A percentile compares a stretch with the other conserved stretches of the same genome.
These are phyloP conservation scores for Trachelipus rathkii DNA, from an alignment of 1,140 invertebrate species.

Conservation along the genomic window DNA sequence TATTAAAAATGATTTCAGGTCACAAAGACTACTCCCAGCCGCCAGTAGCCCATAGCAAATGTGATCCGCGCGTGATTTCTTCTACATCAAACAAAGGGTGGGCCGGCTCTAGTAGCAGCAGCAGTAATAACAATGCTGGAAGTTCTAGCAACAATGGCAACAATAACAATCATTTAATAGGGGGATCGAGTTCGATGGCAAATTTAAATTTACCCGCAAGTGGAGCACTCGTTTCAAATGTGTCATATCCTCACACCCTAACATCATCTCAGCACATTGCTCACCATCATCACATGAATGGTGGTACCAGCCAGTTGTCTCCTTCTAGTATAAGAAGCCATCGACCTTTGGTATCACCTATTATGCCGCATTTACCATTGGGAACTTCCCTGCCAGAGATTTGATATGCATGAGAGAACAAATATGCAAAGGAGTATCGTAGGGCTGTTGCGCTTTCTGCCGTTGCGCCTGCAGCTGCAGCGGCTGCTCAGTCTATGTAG, in stretches of 20 bases:
- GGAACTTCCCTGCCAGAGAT: not conserved
- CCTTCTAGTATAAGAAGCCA: not conserved
- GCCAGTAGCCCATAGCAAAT: conserved; percentile 60
- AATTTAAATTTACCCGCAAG: too few relatives aligned
- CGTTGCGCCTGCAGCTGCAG: conserved; percentile 34
- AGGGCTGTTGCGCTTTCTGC: conserved; percentile 31
- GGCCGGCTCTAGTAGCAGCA: conserved; percentile 21
- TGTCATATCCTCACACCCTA: conserved; percentile 28
- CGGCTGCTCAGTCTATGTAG: conserved; percentile 58
- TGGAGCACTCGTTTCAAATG: too few relatives aligned
- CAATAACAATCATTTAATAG: conserved; percentile 31
- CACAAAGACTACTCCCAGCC: conserved; percentile 59
- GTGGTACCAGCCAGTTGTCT: not conserved
- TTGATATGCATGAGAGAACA: not conserved
- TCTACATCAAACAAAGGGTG: conserved; percentile 38
- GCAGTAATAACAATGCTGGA: conserved; percentile 20
- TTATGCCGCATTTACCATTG: not conserved
- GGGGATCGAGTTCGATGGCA: too few relatives aligned
- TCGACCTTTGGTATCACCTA: not conserved
- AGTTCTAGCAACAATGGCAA: conserved; percentile 35
- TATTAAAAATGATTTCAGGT: not conserved
- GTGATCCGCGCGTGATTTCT: conserved; percentile 46
- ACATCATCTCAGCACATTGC: not conserved
- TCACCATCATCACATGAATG: not conserved
- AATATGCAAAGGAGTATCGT: conserved; percentile 42